Percentiles rank a stretch among this genome's conserved stretches.
Conservation (phyloP, 2,888 invertebrate genomes). For the Mythimna ferrago region DNA sequence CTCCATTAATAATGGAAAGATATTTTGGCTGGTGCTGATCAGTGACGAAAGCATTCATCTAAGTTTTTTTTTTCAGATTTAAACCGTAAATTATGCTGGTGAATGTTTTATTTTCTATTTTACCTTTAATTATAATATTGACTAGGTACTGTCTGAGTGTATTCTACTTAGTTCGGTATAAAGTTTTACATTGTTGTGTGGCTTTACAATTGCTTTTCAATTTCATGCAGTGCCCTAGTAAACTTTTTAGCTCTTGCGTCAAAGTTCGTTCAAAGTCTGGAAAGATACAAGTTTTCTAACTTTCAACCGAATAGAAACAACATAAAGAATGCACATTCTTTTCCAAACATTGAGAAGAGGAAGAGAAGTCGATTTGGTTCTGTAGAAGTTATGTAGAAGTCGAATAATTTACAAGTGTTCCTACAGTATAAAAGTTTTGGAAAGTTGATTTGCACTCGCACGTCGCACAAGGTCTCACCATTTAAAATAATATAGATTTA, state of each 20-base stretch:
- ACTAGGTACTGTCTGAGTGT: not conserved
- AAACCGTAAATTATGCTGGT: not conserved
- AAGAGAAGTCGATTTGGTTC: not conserved
- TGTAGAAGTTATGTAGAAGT: not conserved
- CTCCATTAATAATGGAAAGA: slow-evolving; percentile 35
- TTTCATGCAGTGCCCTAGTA: not conserved
- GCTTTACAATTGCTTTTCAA: not conserved
- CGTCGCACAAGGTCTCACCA: too few relatives aligned
- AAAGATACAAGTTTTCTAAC: slow-evolving; percentile 6
- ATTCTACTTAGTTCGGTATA: not conserved
- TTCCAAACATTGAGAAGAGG: not conserved
- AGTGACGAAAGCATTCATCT: slow-evolving; percentile 1
- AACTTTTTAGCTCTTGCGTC: not conserved
- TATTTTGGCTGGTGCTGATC: slow-evolving; percentile 7
- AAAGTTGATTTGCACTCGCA: not conserved
- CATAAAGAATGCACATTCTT: slow-evolving; percentile 9
- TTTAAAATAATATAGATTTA: not conserved
- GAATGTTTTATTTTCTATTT: not conserved
- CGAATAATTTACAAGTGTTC: not conserved
- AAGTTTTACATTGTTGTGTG: not conserved
- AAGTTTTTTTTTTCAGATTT: slow-evolving; percentile 1
- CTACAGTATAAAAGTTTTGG: not conserved
- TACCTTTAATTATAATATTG: not conserved
- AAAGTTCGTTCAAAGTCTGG: not conserved
- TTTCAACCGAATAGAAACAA: not conserved